Conservation (phyloP, 2,888 invertebrate species). For the Synanthedon andrenaeformis region DNA sequence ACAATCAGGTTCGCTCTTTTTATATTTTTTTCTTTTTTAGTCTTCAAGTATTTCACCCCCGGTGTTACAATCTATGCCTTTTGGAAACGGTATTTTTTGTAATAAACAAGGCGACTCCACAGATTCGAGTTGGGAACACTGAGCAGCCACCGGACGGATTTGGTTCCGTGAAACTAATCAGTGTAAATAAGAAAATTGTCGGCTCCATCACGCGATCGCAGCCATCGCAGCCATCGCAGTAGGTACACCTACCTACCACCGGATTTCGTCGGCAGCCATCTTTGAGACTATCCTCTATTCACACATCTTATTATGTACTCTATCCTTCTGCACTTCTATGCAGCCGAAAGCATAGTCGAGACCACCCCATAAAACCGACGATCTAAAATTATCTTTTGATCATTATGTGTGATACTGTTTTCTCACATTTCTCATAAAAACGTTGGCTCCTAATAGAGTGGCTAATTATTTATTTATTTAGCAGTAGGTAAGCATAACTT, state of each 20-base stretch:
- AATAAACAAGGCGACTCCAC: constrained; percentile 11
- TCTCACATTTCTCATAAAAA: no score
- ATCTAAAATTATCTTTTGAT: background rate
- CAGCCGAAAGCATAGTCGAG: background rate
- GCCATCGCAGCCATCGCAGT: background rate
- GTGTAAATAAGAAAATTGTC: constrained; percentile 64
- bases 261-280: constrained; percentile 7
- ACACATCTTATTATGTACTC: constrained; percentile 1
- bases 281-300: background rate
- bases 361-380: background rate
- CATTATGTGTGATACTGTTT: no score
- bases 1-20: no score
- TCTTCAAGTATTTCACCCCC: no score
- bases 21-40: no score
- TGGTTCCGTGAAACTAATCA: constrained; percentile 67
- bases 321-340: background rate
- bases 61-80: no score
- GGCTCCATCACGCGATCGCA: constrained; percentile 42
- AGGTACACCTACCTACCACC: constrained; percentile 1
- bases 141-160: constrained; percentile 59
- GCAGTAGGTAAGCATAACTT: no score
- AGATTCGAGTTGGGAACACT: constrained; percentile 7
- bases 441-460: no score
- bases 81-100: no score
- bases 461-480: no score